These are phyloP conservation scores for Martes martes DNA, from an alignment of 2,113 vertebrate genomes.

Conservation along the genomic window DNA sequence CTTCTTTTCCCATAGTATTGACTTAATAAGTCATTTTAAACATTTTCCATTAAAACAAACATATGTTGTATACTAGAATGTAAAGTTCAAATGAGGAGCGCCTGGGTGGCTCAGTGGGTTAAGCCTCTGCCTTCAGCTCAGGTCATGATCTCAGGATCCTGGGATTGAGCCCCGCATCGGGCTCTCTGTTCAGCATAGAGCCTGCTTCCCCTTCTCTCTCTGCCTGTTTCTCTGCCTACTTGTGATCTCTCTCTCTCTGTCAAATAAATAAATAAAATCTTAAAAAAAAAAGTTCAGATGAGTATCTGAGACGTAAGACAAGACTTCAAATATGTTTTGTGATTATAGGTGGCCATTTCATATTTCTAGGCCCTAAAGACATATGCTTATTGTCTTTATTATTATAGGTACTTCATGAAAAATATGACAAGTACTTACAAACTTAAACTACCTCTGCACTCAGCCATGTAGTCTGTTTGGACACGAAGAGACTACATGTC, in stretches of 20 bases:
- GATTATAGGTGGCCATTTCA: neutral
- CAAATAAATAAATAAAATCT: no score
- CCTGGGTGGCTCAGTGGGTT: no score
- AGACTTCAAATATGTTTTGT: neutral
- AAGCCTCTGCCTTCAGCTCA: no score
- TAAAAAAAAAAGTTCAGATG: no score
- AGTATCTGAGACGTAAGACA: neutral
- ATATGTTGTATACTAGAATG: neutral
- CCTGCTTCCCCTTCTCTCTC: no score
- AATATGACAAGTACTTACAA: neutral
- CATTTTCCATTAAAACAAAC: slow-evolving; percentile 21
- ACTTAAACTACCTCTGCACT: neutral
- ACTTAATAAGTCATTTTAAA: neutral
- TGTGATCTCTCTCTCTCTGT: no score
- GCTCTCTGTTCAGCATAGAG: no score
- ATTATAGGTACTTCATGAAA: neutral
- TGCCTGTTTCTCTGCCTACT: no score
- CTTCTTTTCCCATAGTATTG: neutral
- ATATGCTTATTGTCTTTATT: neutral
- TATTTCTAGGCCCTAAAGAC: neutral
- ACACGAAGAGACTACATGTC: neutral
- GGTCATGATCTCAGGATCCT: no score
- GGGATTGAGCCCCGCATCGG: no score
- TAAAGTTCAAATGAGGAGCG: neutral
- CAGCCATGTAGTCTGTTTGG: neutral